Conservation (phyloP, 2,113 vertebrate genomes). For the Butastur rufipennis region DNA sequence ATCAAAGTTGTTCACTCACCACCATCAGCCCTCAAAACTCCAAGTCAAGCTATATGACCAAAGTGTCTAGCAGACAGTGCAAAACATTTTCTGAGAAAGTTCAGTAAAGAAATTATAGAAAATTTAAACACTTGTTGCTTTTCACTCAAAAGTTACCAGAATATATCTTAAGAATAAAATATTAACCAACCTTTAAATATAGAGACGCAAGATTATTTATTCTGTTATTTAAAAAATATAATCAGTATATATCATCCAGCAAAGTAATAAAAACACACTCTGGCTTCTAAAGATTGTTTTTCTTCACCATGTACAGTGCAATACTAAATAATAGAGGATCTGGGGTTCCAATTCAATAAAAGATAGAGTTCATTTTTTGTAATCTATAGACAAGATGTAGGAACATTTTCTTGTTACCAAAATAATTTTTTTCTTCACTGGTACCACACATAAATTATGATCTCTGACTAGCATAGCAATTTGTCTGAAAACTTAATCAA, state of each 20-base stretch:
- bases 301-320: neutral
- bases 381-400: neutral
- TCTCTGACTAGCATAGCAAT: slow-evolving; percentile 10
- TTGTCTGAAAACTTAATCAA: slow-evolving; percentile 29
- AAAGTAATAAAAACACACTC: neutral
- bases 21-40: neutral
- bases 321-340: neutral
- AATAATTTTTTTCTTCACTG: slow-evolving; percentile 29
- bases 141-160: neutral
- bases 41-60: neutral
- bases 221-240: neutral
- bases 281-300: neutral
- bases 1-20: neutral
- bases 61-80: neutral
- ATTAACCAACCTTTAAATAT: neutral
- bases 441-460: slow-evolving; percentile 15
- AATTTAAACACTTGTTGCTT: slow-evolving; percentile 45
- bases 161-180: neutral
- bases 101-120: neutral
- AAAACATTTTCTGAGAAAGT: neutral
- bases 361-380: neutral
- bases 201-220: neutral
- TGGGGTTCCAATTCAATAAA: neutral
- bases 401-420: neutral
- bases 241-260: neutral